A percentile compares a stretch with the other conserved stretches of the same genome.
These are phyloP conservation scores for Trochalopteron elliotii DNA, from an alignment of 2,113 vertebrate genomes.

Conservation along the genomic window DNA sequence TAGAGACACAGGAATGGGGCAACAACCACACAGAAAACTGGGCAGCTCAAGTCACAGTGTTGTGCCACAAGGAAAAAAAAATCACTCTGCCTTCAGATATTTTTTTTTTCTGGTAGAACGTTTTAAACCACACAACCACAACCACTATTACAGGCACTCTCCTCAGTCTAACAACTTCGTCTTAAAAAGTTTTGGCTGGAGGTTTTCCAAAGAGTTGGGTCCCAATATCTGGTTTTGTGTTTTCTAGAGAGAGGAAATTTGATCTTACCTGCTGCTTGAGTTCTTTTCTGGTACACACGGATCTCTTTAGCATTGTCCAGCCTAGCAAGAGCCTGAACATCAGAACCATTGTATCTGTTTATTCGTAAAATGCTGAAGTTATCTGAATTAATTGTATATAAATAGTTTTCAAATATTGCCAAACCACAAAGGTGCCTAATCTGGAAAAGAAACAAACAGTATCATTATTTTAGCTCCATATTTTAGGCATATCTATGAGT, in stretches of 20 bases:
- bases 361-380: constrained; percentile 82
- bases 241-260: background rate
- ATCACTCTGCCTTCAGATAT: background rate
- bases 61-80: background rate
- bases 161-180: too few relatives aligned
- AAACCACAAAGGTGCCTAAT: constrained; percentile 88
- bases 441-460: constrained; percentile 65
- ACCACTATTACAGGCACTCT: too few relatives aligned
- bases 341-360: constrained; percentile 89
- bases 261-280: constrained; percentile 86
- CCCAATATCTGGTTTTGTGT: rapidly evolving
- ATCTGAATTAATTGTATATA: constrained; percentile 86
- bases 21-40: background rate
- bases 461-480: background rate
- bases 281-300: constrained; percentile 89
- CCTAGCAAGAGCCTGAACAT: constrained; percentile 77
- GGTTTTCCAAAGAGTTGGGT: too few relatives aligned
- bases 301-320: constrained; percentile 80
- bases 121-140: background rate
- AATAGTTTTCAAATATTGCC: constrained; percentile 92
- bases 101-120: background rate
- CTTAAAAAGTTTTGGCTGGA: too few relatives aligned
- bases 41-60: background rate
- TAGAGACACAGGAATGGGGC: background rate
- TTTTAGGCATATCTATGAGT: background rate